Base-by-base conservation (phyloP, 1,140 invertebrate species). In the Eumeta japonica region DNA sequence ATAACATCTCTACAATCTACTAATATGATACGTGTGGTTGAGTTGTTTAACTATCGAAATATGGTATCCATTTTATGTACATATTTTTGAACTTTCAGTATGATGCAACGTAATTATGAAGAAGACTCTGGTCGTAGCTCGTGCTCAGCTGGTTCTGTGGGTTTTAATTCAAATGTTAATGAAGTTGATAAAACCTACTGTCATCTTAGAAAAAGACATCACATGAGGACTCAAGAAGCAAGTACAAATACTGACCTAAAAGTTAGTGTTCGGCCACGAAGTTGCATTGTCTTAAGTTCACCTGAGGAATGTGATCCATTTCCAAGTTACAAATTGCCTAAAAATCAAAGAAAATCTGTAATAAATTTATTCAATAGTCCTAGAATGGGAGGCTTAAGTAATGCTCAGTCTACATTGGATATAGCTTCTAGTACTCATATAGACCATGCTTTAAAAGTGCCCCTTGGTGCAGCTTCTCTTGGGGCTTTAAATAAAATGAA, bases 81-180 rank as follows among this genome's bases (percentile, higher is more conserved):
- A n/a, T 31, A 13, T 24, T 29, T 19, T 35, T 29, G 38, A 4
- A 17, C 33, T 62, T 67, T 35, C 54, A 65, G 65, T 43, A 50
- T 35, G 37, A 73, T 65, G 62, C 50, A 39, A 29, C 59, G 58
- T 12, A 54, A 55, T 41, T 72, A 58, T 40, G 73, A 76, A 47
- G 75, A 67, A 48, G 71, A 76, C 36, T 77, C 73, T 14, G 73
- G 75, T 2, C 62, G 71, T 16, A 76, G 71, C 43, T 73, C 75
- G 31, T 75, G 73, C 41, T 76, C 73, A 12, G 68, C 71, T 35
- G 59, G 65, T 1, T 77, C 71, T 3, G 46, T 61, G 9, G 57
- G 50, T 5, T 45, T 61, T 10, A 67, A 61, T 16, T 58, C 58
- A 10, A 50, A 52, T 16, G 48, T 56, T 16, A 38, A 54, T 9